Base-by-base conservation (phyloP, 2,888 invertebrate genomes). In the Gortyna flavago region DNA sequence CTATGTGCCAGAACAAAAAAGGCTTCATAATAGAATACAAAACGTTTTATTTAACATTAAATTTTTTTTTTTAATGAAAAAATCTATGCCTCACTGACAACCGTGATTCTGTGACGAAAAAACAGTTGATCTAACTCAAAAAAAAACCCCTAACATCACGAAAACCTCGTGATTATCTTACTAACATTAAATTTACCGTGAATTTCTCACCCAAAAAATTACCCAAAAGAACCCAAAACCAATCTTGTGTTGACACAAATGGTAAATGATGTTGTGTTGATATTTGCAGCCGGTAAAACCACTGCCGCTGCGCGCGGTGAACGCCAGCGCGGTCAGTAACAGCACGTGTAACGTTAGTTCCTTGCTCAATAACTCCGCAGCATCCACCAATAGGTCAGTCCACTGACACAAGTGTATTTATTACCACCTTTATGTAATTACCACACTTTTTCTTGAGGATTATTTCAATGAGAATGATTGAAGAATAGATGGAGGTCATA, bases 251-350 rank as follows among this genome's bases (percentile, higher is more conserved):
- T 54, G 29, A 75, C 68, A 66, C 72, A 44, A 73, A 74, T 84
- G 90, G 88, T 91, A 89, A 93, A 91, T 92, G 89, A 93, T 92
- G 88, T 90, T 91, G 87, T 87, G 83, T 96, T 97, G 82, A 82
- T 86, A 85, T 88, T 88, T 88, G 90, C 97, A 98, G 98, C 98
- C 98, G 94, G 98, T 99, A 89, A 99, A 99, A 97, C 99, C 99
- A 85, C 98, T 98, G 93, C 98, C 99, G 88, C 97, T 99, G 90
- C 97, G 98, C 95, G 98, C 98, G 95, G 97, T 97, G 94, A 93
- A 93, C 92, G 92, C 93, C 91, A 92, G 94, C 93, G 95, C 90
- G 92, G 93, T 94, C 93, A 92, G 93, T 93, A 95, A 94, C 93
- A 93, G 93, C 93, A 92, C 95, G 91, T 93, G 95, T 92, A 95